Evolutionary conservation across 2,888 invertebrate genomes (phyloP).

Genomic region (Clusia tigrina): DNA sequence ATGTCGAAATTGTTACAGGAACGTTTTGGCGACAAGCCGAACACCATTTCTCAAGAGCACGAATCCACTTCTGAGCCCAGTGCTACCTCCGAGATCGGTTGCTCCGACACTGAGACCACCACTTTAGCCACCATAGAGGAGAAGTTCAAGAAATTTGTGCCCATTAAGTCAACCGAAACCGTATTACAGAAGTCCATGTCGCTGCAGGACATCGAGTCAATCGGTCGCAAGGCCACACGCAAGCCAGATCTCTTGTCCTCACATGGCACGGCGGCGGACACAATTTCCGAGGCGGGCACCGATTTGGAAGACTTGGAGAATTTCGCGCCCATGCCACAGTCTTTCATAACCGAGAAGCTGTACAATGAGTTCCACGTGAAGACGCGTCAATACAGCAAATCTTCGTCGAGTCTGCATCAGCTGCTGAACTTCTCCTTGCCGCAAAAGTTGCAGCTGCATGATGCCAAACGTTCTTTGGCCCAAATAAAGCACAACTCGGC

Average conservation of each 20-base stretch:
- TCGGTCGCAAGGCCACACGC: conserved; percentile 42
- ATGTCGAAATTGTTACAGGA: conserved; percentile 77
- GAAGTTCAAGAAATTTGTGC: conserved; percentile 36
- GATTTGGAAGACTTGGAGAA: conserved; percentile 58
- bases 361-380: conserved; percentile 78
- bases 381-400: conserved; percentile 73
- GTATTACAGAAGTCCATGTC: conserved; percentile 61
- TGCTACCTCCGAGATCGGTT: conserved; percentile 42
- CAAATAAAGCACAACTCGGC: conserved; percentile 42
- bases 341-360: conserved; percentile 74
- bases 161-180: conserved; percentile 38
- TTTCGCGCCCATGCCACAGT: conserved; percentile 66
- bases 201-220: conserved; percentile 61
- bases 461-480: conserved; percentile 62
- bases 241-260: conserved; percentile 59
- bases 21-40: conserved; percentile 67
- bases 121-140: conserved; percentile 51
- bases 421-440: conserved; percentile 61
- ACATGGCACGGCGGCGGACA: conserved; percentile 47
- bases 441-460: conserved; percentile 68
- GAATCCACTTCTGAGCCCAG: conserved; percentile 50
- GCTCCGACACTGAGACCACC: conserved; percentile 55
- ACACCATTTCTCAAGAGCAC: conserved; percentile 24
- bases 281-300: conserved; percentile 59
- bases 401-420: conserved; percentile 69